Percentiles rank a stretch among this genome's conserved stretches.
phyloP scores from a whole-genome alignment of 92 coral and sea anemone species.

The Porites cylindrica region DNA sequence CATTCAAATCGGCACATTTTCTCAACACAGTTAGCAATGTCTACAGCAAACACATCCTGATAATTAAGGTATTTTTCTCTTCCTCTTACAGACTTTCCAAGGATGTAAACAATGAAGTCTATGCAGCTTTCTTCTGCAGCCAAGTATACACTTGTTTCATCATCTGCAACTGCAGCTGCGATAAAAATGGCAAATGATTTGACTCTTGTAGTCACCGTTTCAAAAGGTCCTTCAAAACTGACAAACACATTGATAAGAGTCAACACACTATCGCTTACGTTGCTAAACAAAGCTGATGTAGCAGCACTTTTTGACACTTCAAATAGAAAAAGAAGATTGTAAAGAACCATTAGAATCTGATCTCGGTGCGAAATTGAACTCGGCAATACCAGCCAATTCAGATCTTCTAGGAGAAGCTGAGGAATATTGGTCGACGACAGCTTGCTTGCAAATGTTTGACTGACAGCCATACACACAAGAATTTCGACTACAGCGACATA shows the following conservation, averaged over 20 bases:
- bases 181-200: slow-evolving; percentile 11
- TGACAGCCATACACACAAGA: slow-evolving; percentile 8
- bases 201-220: slow-evolving; percentile 10
- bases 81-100: slow-evolving; percentile 4
- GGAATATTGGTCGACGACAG: slow-evolving; percentile 20
- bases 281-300: not conserved
- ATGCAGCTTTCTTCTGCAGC: slow-evolving; percentile 23
- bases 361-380: slow-evolving; percentile 6
- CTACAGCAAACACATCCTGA: slow-evolving; percentile 22
- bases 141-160: slow-evolving; percentile 25
- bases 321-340: slow-evolving; percentile 15
- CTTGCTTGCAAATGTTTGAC: slow-evolving; percentile 21
- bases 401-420: slow-evolving; percentile 30
- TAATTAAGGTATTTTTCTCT: slow-evolving; percentile 15
- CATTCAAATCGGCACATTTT: slow-evolving; percentile 17
- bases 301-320: slow-evolving; percentile 14
- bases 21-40: slow-evolving; percentile 19
- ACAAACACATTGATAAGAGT: slow-evolving; percentile 15
- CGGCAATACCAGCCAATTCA: slow-evolving; percentile 28
- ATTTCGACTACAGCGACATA: slow-evolving; percentile 20
- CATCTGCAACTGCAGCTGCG: slow-evolving; percentile 22
- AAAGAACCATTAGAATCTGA: slow-evolving; percentile 20
- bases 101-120: slow-evolving; percentile 12
- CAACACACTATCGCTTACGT: slow-evolving; percentile 7
- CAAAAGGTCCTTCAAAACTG: slow-evolving; percentile 27